A percentile compares a stretch with the other conserved stretches of the same genome.
These are phyloP conservation scores for Neosilurus hyrtlii DNA, from an alignment of 2,797 vertebrate species.

Conservation along the genomic window DNA sequence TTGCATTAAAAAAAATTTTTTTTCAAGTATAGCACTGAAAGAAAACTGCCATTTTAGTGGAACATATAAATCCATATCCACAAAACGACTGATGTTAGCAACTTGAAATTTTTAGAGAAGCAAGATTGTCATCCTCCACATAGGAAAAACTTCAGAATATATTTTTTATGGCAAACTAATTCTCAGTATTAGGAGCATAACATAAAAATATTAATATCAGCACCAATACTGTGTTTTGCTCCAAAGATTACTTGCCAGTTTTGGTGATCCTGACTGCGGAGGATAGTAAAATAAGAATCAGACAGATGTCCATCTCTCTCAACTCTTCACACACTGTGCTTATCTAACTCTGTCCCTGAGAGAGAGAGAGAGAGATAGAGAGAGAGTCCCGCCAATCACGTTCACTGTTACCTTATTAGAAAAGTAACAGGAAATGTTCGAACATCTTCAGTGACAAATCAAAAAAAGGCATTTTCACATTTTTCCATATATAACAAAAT, in stretches of 20 bases:
- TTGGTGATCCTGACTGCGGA: neutral
- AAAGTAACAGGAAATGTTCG: conserved; percentile 31
- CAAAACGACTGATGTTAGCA: no score
- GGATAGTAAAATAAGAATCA: neutral
- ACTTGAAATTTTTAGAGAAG: no score
- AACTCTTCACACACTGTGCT: neutral
- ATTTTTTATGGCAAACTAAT: no score
- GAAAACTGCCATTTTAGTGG: no score
- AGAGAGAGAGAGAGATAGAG: neutral
- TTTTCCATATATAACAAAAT: conserved; percentile 1
- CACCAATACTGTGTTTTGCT: no score
- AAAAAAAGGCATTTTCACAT: neutral
- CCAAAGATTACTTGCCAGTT: neutral
- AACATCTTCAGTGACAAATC: conserved; percentile 26
- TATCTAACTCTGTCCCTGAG: neutral
- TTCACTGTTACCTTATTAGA: conserved; percentile 40
- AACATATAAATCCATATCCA: no score
- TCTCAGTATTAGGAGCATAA: no score
- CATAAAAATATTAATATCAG: no score
- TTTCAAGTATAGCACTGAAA: no score
- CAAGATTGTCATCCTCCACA: no score
- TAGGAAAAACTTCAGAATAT: no score
- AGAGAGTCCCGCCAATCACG: conserved; percentile 33
- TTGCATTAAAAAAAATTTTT: no score
- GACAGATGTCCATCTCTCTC: conserved; percentile 2